Evolutionary conservation across 2,113 vertebrate genomes (phyloP).

Genomic region (Chamaea fasciata): DNA sequence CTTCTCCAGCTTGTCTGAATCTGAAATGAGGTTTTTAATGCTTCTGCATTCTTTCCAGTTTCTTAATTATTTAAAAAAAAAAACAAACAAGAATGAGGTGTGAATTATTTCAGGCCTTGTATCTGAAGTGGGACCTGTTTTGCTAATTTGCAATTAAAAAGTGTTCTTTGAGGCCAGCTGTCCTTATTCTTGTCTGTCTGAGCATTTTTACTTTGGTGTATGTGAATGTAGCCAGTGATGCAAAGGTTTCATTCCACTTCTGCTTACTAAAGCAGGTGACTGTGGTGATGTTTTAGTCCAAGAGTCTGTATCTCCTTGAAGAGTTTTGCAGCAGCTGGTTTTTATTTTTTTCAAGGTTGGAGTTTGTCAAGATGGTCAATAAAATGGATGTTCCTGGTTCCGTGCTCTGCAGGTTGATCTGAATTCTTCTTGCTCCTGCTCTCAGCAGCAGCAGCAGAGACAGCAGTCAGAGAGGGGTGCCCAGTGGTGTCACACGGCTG

Average conservation of each 20-base stretch:
- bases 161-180: constrained; percentile 4
- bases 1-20: not conserved
- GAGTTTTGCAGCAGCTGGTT: not conserved
- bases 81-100: not conserved
- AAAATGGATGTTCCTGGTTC: not conserved
- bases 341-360: not conserved
- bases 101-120: constrained; percentile 1
- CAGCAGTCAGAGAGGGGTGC: rapidly evolving
- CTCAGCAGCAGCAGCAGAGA: not conserved
- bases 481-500: not conserved
- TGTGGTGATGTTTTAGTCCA: not conserved
- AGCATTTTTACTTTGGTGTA: not conserved
- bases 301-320: not conserved
- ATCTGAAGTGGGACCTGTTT: not conserved
- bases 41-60: not conserved
- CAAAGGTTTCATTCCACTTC: not conserved
- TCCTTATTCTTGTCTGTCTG: not conserved
- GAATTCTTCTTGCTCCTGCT: not conserved
- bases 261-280: not conserved
- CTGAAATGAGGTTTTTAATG: not conserved
- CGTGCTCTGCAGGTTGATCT: not conserved
- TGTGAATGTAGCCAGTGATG: not conserved
- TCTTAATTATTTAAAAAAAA: not conserved
- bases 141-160: constrained; percentile 22
- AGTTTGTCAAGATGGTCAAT: not conserved